A percentile compares a stretch with the other conserved stretches of the same genome.
Evolutionary conservation across 2,888 invertebrate species (phyloP).

Genomic region (Cistogaster globosa): DNA sequence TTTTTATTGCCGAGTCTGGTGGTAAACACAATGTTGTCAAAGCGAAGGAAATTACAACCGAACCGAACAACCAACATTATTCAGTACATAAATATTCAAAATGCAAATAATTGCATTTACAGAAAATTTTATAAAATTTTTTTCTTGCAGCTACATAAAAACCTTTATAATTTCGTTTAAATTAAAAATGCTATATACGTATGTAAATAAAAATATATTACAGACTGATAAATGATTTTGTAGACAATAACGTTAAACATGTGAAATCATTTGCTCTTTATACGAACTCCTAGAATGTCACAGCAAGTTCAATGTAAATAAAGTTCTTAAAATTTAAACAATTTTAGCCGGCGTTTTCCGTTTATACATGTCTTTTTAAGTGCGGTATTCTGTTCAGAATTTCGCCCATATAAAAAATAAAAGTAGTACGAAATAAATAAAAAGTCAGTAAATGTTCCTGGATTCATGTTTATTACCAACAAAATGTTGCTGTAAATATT

Average conservation of each 20-base stretch:
- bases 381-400: too few species aligned
- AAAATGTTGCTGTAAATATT: too few species aligned
- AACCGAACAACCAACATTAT: slow-evolving; percentile 33
- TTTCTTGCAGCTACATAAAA: slow-evolving; percentile 21
- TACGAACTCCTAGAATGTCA: too few species aligned
- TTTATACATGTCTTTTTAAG: too few species aligned
- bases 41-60: slow-evolving; percentile 8
- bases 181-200: slow-evolving; percentile 28
- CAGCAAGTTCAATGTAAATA: too few species aligned
- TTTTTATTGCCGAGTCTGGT: slow-evolving; percentile 34
- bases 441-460: too few species aligned
- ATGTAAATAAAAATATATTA: slow-evolving; percentile 39
- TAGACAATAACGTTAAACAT: not conserved
- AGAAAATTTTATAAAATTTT: slow-evolving; percentile 44
- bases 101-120: slow-evolving; percentile 70
- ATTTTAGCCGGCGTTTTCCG: too few species aligned
- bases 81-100: slow-evolving; percentile 60
- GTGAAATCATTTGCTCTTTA: too few species aligned
- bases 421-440: too few species aligned
- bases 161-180: slow-evolving; percentile 52
- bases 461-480: too few species aligned
- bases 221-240: not conserved
- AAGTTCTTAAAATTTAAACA: too few species aligned
- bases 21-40: slow-evolving; percentile 64
- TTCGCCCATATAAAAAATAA: too few species aligned